Base-by-base conservation (phyloP, 2,113 vertebrate species). In the Ciconia boyciana region DNA sequence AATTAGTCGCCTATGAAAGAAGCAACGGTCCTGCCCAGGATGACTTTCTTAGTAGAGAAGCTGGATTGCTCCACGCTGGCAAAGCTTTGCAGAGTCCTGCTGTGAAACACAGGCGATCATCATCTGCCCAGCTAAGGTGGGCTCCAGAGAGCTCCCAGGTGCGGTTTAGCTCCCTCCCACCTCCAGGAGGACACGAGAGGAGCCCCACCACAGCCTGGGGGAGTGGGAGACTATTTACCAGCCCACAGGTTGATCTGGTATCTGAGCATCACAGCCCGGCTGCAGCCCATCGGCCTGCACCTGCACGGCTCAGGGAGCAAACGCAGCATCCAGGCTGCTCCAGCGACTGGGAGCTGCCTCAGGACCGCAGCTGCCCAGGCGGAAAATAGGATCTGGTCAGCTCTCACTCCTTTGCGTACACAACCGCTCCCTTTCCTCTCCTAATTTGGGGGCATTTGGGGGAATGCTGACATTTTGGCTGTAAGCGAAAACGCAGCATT, bases 331-430 rank as follows among this genome's bases (percentile, higher is more conserved):
- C 77, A 43, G 58, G 8, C 20, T 8, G 54, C 60, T 84, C 41
- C 64, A 43, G 64, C 0, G 0, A 24, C 61, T 2, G 29, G 70
- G 60, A 57, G 25, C 29, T 32, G 26, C 44, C 74, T n/a, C 3
- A 4, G 15, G 46, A 81, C 22, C 0, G 2, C 64, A 80, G 68
- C 34, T 4, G 0, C 48, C 62, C 57, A 34, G 61, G 48, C 7
- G 11, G 79, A 51, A 90, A 86, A 51, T 3, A 46, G 54, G 28
- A 46, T 49, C 55, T 15, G 55, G 32, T 28, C 82, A 85, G 51
- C 18, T 49, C 61, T 65, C 41, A 3, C 21, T 28, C 28, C 55
- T 48, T 46, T 28, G 13, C 0, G 0, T 21, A 19, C 13, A 6
- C 24, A 62, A 44, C 7, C 18, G 10, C 39, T 83, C 51, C 64